Percentiles rank a stretch among this genome's conserved stretches.
These are phyloP conservation scores for Ophioderma brevispina DNA, from an alignment of 35 echinoderm and acorn worm genomes.

Conservation along the genomic window DNA sequence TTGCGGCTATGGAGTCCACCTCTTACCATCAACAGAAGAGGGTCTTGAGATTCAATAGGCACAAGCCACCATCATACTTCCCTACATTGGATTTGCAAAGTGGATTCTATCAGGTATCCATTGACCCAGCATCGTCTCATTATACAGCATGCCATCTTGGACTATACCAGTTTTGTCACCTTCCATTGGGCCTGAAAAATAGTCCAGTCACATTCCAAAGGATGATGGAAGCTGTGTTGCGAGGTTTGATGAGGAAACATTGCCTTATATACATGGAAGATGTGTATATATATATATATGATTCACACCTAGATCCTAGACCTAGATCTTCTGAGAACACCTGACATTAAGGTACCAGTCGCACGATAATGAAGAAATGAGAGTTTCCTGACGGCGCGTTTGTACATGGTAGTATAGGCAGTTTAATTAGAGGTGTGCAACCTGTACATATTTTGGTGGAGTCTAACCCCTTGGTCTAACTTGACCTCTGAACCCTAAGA, in stretches of 20 bases:
- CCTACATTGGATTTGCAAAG: conserved; percentile 34
- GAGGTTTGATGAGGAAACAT: conserved; percentile 27
- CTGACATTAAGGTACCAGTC: no score
- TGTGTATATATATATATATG: conserved; percentile 51
- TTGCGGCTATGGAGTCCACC: no score
- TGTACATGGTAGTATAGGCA: no score
- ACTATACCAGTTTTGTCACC: conserved; percentile 8
- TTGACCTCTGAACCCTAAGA: no score
- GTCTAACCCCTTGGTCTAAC: no score
- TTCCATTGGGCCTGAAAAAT: conserved; percentile 30
- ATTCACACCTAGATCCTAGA: no score
- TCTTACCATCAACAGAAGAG: conserved; percentile 58
- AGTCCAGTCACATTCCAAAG: conserved; percentile 59
- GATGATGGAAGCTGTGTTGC: conserved; percentile 39
- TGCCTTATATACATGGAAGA: conserved; percentile 66
- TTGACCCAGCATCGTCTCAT: conserved; percentile 12
- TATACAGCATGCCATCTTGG: conserved; percentile 62
- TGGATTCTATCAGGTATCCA: conserved; percentile 60
- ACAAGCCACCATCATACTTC: conserved; percentile 37
- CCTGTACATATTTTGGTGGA: no score
- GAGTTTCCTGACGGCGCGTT: no score
- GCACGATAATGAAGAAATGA: no score
- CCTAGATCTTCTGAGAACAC: no score
- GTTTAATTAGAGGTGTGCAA: no score
- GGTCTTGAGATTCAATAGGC: conserved; percentile 4